Evolutionary conservation across 2,888 invertebrate species (phyloP).

Genomic region (Pyrrhia umbra): DNA sequence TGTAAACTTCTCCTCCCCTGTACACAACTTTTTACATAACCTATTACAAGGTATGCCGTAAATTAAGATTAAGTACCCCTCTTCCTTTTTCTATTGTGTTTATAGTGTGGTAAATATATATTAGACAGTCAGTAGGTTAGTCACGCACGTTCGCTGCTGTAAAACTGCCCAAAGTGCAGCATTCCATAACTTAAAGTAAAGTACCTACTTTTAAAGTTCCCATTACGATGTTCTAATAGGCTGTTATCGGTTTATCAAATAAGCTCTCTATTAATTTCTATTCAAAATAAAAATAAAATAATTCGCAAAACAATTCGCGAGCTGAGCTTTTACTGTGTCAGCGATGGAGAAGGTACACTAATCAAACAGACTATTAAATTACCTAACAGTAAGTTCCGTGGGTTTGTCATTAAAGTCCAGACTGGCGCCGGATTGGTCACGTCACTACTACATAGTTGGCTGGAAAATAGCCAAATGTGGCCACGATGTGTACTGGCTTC

Average conservation of each 20-base stretch:
- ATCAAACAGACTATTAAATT: conserved; percentile 23
- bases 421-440: conserved; percentile 36
- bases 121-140: background rate
- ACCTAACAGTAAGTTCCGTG: conserved; percentile 55
- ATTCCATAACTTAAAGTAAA: background rate
- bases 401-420: conserved; percentile 39
- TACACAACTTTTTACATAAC: conserved; percentile 7
- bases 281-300: background rate
- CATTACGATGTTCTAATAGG: background rate
- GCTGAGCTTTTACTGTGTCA: background rate
- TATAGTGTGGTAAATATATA: background rate
- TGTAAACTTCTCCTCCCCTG: background rate
- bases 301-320: conserved; percentile 9
- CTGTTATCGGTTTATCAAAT: background rate
- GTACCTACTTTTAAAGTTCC: background rate
- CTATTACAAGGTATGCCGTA: background rate
- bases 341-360: background rate
- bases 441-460: conserved; percentile 45
- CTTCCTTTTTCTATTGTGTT: background rate
- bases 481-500: conserved; percentile 51
- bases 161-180: background rate
- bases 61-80: background rate
- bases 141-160: no score
- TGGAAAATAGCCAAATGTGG: conserved; percentile 63
- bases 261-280: background rate